Evolutionary conservation across 2,113 vertebrate genomes (phyloP), one percentile per base, ranked within the genome.

Genomic region (Chiloscyllium plagiosum): DNA sequence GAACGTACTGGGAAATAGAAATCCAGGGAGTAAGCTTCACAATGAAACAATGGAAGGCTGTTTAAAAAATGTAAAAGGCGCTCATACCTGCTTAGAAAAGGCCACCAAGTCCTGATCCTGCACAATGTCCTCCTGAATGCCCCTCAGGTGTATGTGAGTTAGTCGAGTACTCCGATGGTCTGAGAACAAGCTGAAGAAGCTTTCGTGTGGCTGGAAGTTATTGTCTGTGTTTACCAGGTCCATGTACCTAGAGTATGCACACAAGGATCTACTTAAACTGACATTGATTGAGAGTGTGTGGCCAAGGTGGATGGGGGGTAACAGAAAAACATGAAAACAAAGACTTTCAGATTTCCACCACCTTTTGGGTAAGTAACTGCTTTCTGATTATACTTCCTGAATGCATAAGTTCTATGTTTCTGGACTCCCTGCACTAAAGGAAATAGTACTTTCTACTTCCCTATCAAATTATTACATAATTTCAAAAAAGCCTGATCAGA

Each of bases 181-280:
- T 0, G 99, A 98, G 97, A 99, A 99, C 8, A 99, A 98, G 95
- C 98, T 98, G 97, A 99, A 99, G 97, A 99, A 99, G 96, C 98
- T 99, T 76, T 99, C 98, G 0, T 99, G 98, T 15, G 98, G 98
- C 96, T 99, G 98, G 94, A 99, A 99, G 97, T 97, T 97, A 96
- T 98, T 99, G 97, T 99, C 98, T 0, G 98, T 98, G 80, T 99
- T 99, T 94, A 99, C 98, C 97, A 99, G 96, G 96, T 99, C 99
- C 98, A 99, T 98, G 0, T 99, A 99, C 96, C 99, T 99, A 97
- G 17, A 76, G 61, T 13, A 96, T 96, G 96, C 78, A 94, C 0
- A 0, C 76, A 37, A 26, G 26, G 85, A 17, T 61, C 56, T 92
- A 66, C 37, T 92, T 56, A 65, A 90, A 90, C 26, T 15, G 4